A percentile compares a stretch with the other conserved stretches of the same genome.
phyloP scores from a whole-genome alignment of 2,888 invertebrate genomes.

The Apodemia mormo region DNA sequence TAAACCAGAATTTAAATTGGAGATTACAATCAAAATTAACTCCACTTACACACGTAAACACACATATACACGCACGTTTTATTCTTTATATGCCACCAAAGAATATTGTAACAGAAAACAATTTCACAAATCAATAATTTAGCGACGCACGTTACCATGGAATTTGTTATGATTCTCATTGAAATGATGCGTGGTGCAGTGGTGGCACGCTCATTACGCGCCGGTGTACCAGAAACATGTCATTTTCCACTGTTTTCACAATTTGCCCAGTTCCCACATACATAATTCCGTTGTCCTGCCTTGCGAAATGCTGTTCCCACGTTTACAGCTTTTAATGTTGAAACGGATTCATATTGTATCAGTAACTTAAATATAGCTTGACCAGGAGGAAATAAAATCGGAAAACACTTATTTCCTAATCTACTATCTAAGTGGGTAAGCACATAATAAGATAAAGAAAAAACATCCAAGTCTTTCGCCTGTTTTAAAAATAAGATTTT shows the following conservation, averaged over 20 bases:
- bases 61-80: too few relatives aligned
- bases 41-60: too few relatives aligned
- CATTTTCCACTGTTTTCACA: constrained; percentile 50
- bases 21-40: too few relatives aligned
- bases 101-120: neutral
- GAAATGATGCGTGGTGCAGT: constrained; percentile 23
- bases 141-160: neutral
- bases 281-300: constrained; percentile 35
- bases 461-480: too few relatives aligned
- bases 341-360: constrained; percentile 6
- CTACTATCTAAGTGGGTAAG: neutral
- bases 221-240: constrained; percentile 43
- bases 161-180: constrained; percentile 7
- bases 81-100: neutral
- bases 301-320: constrained; percentile 39
- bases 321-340: constrained; percentile 31
- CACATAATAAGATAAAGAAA: too few relatives aligned
- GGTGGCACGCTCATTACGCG: constrained; percentile 27
- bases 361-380: neutral
- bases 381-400: neutral
- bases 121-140: constrained; percentile 1
- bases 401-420: neutral
- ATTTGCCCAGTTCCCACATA: constrained; percentile 55
- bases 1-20: too few relatives aligned
- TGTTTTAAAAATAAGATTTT: too few relatives aligned